These are phyloP conservation scores for Lithobius niger DNA, from an alignment of 1,140 invertebrate species.

Conservation along the genomic window DNA sequence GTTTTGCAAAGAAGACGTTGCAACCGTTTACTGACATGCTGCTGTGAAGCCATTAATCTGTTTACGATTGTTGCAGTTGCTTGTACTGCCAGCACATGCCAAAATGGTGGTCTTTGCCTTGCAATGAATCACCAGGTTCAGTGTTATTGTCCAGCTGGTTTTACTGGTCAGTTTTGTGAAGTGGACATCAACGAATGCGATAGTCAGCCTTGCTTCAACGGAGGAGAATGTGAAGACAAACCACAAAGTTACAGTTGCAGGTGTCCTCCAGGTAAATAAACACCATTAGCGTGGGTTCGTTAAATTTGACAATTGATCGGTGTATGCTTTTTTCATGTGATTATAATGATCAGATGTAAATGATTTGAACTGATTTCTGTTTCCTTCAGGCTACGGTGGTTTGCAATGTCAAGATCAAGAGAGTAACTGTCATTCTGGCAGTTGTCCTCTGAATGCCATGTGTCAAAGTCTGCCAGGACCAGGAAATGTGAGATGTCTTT, in stretches of 20 bases:
- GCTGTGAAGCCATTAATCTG: no score
- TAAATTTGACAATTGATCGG: no score
- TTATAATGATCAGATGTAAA: not conserved
- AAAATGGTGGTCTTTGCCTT: slow-evolving; percentile 82
- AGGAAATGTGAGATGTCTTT: slow-evolving; percentile 79
- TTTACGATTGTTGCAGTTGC: slow-evolving; percentile 37
- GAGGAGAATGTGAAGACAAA: slow-evolving; percentile 74
- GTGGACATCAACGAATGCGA: slow-evolving; percentile 89
- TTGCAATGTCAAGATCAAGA: slow-evolving; percentile 87
- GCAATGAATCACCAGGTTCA: slow-evolving; percentile 38
- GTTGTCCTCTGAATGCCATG: slow-evolving; percentile 88
- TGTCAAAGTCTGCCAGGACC: slow-evolving; percentile 89
- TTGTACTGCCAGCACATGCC: slow-evolving; percentile 72
- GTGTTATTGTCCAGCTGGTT: slow-evolving; percentile 78
- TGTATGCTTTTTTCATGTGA: no score
- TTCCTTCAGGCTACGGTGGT: slow-evolving; percentile 58
- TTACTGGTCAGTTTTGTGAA: slow-evolving; percentile 84
- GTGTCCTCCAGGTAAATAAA: slow-evolving; percentile 48
- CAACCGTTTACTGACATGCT: no score
- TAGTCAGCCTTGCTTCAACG: slow-evolving; percentile 84
- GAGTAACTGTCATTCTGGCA: slow-evolving; percentile 74
- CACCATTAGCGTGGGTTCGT: no score
- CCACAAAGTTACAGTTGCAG: slow-evolving; percentile 82
- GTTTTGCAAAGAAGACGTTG: no score
- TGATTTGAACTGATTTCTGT: not conserved